Conservation (phyloP, 2,113 vertebrate species). For the Chelonoidis abingdonii region DNA sequence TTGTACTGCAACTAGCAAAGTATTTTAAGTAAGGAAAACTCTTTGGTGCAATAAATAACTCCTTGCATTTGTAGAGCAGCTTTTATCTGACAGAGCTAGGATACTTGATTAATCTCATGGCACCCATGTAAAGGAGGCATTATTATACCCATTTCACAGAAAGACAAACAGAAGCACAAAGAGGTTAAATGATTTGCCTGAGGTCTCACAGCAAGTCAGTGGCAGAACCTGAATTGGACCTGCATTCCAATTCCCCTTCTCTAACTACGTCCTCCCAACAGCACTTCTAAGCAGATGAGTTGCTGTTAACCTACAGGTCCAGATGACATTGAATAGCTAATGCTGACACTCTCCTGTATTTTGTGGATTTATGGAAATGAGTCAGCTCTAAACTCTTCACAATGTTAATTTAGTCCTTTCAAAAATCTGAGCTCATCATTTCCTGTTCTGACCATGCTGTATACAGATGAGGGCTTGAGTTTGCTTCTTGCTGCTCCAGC, state of each 20-base stretch:
- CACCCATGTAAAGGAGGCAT: neutral
- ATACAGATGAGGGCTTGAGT: conserved; percentile 59
- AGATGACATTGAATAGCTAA: neutral
- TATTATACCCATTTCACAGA: neutral
- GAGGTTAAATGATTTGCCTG: neutral
- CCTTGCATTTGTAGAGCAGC: neutral
- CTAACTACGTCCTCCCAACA: neutral
- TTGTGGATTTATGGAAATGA: conserved; percentile 43
- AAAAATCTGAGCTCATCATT: conserved; percentile 65
- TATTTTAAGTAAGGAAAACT: neutral
- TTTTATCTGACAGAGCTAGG: neutral
- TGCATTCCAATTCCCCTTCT: neutral
- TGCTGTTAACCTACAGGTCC: neutral
- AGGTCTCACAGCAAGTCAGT: neutral
- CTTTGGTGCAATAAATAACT: neutral
- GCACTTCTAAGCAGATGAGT: fast-evolving
- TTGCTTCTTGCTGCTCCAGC: conserved; percentile 45
- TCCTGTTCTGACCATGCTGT: conserved; percentile 51
- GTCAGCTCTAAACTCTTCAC: conserved; percentile 38
- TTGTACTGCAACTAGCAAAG: neutral
- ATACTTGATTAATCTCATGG: neutral
- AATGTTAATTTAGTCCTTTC: conserved; percentile 55
- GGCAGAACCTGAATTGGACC: neutral
- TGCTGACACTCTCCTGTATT: conserved; percentile 18
- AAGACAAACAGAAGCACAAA: neutral